These are phyloP conservation scores for Brachionus manjavacas DNA, from an alignment of 1,140 invertebrate genomes.

Conservation along the genomic window DNA sequence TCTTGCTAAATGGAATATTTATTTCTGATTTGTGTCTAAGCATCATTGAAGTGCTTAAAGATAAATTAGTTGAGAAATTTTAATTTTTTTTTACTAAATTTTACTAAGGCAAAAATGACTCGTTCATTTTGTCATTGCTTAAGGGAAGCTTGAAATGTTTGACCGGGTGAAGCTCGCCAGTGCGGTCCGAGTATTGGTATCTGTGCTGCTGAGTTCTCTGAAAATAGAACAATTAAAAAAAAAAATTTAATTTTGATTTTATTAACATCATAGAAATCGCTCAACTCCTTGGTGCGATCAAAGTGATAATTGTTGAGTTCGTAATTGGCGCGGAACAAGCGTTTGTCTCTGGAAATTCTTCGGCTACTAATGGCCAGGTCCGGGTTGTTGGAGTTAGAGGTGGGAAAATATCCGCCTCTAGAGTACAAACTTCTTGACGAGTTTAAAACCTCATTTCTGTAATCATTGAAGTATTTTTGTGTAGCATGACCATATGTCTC, in stretches of 20 bases:
- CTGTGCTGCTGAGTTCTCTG: slow-evolving; percentile 53
- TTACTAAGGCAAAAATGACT: slow-evolving; percentile 37
- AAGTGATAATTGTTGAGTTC: slow-evolving; percentile 53
- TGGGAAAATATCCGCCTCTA: slow-evolving; percentile 52
- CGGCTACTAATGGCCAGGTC: slow-evolving; percentile 53
- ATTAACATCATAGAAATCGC: slow-evolving; percentile 50
- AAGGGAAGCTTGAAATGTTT: slow-evolving; percentile 53
- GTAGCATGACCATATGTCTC: slow-evolving; percentile 58
- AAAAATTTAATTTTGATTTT: background rate
- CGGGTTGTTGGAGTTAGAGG: slow-evolving; percentile 55
- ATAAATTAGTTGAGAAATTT: background rate
- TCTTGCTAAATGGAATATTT: slow-evolving; percentile 22
- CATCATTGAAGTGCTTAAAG: slow-evolving; percentile 23
- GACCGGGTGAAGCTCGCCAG: slow-evolving; percentile 50
- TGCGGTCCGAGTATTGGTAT: slow-evolving; percentile 55
- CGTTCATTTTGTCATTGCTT: slow-evolving; percentile 34
- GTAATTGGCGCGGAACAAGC: slow-evolving; percentile 51
- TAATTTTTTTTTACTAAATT: background rate
- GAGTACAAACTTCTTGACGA: slow-evolving; percentile 51
- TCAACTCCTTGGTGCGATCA: slow-evolving; percentile 53
- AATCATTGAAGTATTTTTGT: slow-evolving; percentile 58
- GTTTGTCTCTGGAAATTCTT: slow-evolving; percentile 50
- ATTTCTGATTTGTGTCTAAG: slow-evolving; percentile 28
- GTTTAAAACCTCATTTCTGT: slow-evolving; percentile 52
- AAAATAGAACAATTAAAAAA: slow-evolving; percentile 43